phyloP scores from a whole-genome alignment of 2,888 invertebrate genomes.

The Drosophila buzzatii region DNA sequence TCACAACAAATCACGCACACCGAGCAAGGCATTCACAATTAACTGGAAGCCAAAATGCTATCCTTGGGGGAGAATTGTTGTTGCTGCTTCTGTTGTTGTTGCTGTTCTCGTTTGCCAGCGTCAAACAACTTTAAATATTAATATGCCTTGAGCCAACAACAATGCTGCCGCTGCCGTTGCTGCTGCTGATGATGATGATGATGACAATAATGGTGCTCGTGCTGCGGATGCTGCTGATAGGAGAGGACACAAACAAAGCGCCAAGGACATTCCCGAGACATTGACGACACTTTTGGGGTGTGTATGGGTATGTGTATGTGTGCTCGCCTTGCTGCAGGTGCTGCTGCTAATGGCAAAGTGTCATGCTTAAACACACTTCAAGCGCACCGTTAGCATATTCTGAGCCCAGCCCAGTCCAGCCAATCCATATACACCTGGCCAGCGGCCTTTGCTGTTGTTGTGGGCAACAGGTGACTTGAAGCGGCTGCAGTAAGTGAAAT shows the following conservation, averaged over 20 bases:
- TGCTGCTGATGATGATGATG: constrained; percentile 31
- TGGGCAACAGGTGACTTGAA: constrained; percentile 57
- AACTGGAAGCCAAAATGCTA: constrained; percentile 76
- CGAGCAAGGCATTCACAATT: constrained; percentile 66
- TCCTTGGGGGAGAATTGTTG: constrained; percentile 55
- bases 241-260: constrained; percentile 23
- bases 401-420: constrained; percentile 26
- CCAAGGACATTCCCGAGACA: constrained; percentile 61
- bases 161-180: constrained; percentile 24
- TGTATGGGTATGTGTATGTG: constrained; percentile 29
- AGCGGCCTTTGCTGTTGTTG: neutral
- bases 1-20: constrained; percentile 73
- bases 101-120: constrained; percentile 28
- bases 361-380: constrained; percentile 75
- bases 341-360: constrained; percentile 72
- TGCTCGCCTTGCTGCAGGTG: constrained; percentile 40
- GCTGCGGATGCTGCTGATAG: constrained; percentile 44
- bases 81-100: neutral
- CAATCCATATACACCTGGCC: constrained; percentile 1
- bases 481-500: constrained; percentile 54
- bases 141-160: constrained; percentile 62
- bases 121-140: constrained; percentile 76
- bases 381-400: constrained; percentile 58
- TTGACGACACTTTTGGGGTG: constrained; percentile 68
- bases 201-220: constrained; percentile 38